These are phyloP conservation scores for Hylaeus volcanicus DNA, from an alignment of 1,140 invertebrate species.

Conservation along the genomic window DNA sequence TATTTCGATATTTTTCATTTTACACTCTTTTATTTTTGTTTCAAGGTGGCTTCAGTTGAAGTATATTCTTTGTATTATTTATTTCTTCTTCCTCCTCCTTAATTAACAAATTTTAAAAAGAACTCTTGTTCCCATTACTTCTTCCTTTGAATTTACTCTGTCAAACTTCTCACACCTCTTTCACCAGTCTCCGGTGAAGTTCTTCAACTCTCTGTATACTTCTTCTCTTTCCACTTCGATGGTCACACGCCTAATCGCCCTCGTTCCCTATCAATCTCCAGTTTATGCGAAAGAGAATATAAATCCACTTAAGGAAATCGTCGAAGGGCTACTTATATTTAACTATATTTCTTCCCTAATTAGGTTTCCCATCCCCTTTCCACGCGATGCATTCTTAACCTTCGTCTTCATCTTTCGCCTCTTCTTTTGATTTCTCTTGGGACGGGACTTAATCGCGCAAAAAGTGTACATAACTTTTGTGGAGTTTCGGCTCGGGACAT, in stretches of 20 bases:
- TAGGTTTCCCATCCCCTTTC: background rate
- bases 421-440: background rate
- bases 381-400: background rate
- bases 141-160: no score
- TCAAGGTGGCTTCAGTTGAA: no score
- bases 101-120: no score
- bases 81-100: background rate
- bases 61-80: background rate
- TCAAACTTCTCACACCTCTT: no score
- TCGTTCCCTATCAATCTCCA: background rate
- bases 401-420: background rate
- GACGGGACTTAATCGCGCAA: background rate
- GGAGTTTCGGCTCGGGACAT: background rate
- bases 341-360: slow-evolving; percentile 31
- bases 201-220: no score
- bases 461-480: background rate
- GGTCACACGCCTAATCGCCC: background rate
- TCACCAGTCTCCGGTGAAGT: no score
- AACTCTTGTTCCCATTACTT: no score
- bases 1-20: background rate
- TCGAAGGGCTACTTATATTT: slow-evolving; percentile 25
- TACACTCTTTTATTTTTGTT: no score
- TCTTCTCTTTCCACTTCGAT: background rate
- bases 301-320: background rate
- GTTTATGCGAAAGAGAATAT: background rate